These are phyloP conservation scores for Scaptomyza parva DNA, from an alignment of 2,888 invertebrate genomes.

Conservation along the genomic window DNA sequence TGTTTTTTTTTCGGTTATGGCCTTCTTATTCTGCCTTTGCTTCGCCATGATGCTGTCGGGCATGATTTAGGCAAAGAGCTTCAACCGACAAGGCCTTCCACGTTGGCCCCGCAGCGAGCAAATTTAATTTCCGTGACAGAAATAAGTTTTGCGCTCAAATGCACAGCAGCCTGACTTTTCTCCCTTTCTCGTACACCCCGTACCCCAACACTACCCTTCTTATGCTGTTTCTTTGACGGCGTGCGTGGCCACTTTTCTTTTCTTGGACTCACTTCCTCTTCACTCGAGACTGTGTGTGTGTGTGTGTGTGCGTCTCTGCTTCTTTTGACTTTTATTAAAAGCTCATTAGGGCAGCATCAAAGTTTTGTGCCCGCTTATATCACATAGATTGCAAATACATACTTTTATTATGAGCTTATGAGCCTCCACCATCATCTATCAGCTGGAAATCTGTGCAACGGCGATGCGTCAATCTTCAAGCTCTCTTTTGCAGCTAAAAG, in stretches of 20 bases:
- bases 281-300: conserved; percentile 11
- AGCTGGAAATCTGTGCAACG: conserved; percentile 54
- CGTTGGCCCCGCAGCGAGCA: conserved; percentile 71
- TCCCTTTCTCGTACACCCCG: neutral
- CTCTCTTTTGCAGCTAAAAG: conserved; percentile 7
- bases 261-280: conserved; percentile 13
- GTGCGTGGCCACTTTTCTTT: conserved; percentile 71
- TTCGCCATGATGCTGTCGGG: conserved; percentile 59
- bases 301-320: conserved; percentile 23
- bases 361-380: conserved; percentile 57
- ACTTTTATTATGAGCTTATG: conserved; percentile 23
- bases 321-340: conserved; percentile 79
- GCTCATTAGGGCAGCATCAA: conserved; percentile 71
- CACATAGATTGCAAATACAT: conserved; percentile 42
- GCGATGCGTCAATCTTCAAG: conserved; percentile 53
- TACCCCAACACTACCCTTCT: neutral
- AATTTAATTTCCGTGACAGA: conserved; percentile 81
- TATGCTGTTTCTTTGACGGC: conserved; percentile 23
- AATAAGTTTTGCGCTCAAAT: conserved; percentile 81
- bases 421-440: neutral
- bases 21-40: conserved; percentile 11
- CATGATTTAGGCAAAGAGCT: conserved; percentile 78
- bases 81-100: conserved; percentile 58
- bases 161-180: conserved; percentile 57
- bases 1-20: conserved; percentile 32